These are phyloP conservation scores for Pithys albifrons DNA, from an alignment of 2,113 vertebrate genomes.

Conservation along the genomic window DNA sequence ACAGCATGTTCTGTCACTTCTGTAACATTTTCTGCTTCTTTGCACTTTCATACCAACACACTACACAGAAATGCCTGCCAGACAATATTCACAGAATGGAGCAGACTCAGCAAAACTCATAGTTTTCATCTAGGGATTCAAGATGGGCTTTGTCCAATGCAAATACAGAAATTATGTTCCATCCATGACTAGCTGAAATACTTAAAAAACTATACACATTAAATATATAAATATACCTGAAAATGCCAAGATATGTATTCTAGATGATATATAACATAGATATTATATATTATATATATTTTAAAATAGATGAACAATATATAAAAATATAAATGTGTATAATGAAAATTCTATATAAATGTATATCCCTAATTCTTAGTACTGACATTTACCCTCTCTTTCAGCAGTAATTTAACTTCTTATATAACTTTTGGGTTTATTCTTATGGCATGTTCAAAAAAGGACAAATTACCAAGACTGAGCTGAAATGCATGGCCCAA, in stretches of 20 bases:
- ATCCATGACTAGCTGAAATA: background rate
- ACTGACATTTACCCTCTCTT: background rate
- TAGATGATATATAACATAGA: background rate
- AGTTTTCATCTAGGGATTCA: background rate
- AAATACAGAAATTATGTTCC: background rate
- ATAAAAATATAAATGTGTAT: background rate
- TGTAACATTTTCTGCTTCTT: background rate
- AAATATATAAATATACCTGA: background rate
- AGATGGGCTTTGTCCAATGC: background rate
- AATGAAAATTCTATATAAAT: background rate
- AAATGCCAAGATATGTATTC: background rate
- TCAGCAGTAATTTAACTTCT: background rate
- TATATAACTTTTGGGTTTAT: background rate
- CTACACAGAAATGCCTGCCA: background rate
- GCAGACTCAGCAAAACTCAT: background rate
- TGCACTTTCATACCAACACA: background rate
- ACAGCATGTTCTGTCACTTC: background rate
- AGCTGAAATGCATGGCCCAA: background rate
- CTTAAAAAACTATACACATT: background rate
- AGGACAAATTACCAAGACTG: background rate
- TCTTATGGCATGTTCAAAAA: background rate
- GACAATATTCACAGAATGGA: background rate
- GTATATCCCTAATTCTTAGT: background rate
- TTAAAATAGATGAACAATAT: background rate
- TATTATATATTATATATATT: background rate